Evolutionary conservation across 2,113 vertebrate species (phyloP).

Genomic region (Orycteropus afer): DNA sequence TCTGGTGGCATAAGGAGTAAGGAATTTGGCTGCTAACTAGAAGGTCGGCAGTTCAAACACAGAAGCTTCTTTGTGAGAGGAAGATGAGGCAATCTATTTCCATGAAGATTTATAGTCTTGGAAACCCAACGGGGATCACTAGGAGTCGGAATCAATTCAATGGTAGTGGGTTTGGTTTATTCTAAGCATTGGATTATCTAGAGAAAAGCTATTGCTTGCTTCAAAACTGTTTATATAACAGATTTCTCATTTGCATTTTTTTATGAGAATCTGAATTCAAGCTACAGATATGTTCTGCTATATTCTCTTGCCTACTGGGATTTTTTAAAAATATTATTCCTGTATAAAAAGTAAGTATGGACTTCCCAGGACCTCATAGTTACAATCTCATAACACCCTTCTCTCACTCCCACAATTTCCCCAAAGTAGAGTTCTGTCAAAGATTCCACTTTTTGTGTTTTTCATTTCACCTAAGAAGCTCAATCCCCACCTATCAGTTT

Average conservation of each 20-base stretch:
- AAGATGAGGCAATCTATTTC: no score
- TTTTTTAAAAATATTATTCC: not conserved
- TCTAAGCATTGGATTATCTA: not conserved
- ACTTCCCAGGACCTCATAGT: not conserved
- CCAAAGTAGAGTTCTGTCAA: not conserved
- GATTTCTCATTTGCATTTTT: slow-evolving; percentile 21
- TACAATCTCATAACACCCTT: not conserved
- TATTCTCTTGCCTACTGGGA: not conserved
- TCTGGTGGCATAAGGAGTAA: no score
- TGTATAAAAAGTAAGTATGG: not conserved
- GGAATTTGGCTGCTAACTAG: no score
- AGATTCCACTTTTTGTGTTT: not conserved
- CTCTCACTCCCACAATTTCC: not conserved
- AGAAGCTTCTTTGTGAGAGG: no score
- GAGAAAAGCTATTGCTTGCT: not conserved
- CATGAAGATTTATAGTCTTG: no score
- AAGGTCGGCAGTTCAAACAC: no score
- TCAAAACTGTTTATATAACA: not conserved
- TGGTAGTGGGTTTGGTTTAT: no score
- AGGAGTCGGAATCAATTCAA: no score
- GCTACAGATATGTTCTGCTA: not conserved
- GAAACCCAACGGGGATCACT: no score
- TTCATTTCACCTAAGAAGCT: not conserved
- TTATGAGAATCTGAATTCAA: not conserved
- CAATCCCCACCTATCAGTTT: not conserved